Evolutionary conservation across 2,797 vertebrate species (phyloP).

Genomic region (Miichthys miiuy): DNA sequence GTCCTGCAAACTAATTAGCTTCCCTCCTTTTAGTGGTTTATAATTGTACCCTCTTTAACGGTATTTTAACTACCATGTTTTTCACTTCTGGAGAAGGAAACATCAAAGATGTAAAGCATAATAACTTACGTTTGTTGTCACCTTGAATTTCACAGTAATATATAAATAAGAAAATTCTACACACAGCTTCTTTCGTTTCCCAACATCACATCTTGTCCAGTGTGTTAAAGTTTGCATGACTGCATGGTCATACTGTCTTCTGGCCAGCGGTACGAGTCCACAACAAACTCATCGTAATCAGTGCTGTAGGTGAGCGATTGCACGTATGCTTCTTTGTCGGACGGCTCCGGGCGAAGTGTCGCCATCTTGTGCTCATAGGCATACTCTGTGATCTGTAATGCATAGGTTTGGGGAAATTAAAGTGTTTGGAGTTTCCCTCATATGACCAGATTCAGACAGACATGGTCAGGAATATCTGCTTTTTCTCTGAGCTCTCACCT

Average conservation of each 20-base stretch:
- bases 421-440: not conserved
- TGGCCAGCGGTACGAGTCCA: constrained; percentile 93
- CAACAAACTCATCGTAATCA: constrained; percentile 89
- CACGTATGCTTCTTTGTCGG: constrained; percentile 90
- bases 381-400: constrained; percentile 89
- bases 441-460: not conserved
- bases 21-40: not conserved
- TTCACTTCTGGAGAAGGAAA: not conserved
- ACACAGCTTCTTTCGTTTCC: constrained; percentile 16
- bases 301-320: constrained; percentile 89
- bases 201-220: constrained; percentile 12
- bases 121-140: constrained; percentile 11
- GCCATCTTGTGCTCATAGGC: constrained; percentile 91
- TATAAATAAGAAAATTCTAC: constrained; percentile 42
- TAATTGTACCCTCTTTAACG: not conserved
- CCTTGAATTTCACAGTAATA: constrained; percentile 52
- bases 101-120: not conserved
- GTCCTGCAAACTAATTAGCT: not conserved
- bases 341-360: constrained; percentile 90
- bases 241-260: constrained; percentile 89
- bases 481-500: constrained; percentile 81
- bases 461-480: not conserved
- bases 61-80: not conserved
- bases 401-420: not conserved
- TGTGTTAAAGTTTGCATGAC: constrained; percentile 86